Evolutionary conservation across 2,113 vertebrate species (phyloP).

Genomic region (Tangachromis dhanisi): DNA sequence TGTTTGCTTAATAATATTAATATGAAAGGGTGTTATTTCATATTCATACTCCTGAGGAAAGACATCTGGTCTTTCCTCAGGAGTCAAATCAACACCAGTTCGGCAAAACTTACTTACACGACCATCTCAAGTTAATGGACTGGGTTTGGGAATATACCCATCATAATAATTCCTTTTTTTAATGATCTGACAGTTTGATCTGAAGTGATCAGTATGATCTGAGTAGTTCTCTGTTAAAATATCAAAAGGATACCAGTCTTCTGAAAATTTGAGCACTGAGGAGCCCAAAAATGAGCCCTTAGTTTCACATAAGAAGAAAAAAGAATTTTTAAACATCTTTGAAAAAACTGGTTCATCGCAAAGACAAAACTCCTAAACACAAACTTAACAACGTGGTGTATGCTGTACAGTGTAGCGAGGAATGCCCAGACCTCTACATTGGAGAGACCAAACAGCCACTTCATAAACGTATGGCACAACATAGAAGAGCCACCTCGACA

Average conservation of each 20-base stretch:
- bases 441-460: too few relatives aligned
- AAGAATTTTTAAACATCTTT: neutral
- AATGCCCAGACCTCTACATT: too few relatives aligned
- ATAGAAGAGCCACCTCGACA: too few relatives aligned
- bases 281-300: neutral
- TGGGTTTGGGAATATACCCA: neutral
- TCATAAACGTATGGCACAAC: too few relatives aligned
- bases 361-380: too few relatives aligned
- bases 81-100: neutral
- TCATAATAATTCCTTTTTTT: neutral
- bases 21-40: rapidly evolving
- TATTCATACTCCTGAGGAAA: too few relatives aligned
- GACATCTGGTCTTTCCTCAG: neutral
- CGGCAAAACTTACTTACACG: neutral
- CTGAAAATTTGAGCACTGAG: neutral
- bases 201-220: neutral
- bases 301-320: neutral
- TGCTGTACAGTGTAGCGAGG: too few relatives aligned
- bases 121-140: neutral
- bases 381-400: too few relatives aligned
- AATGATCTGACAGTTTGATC: neutral
- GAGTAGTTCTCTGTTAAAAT: neutral
- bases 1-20: neutral
- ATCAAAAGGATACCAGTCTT: neutral
- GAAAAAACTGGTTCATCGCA: too few relatives aligned